These are phyloP conservation scores for Pardosa pseudoannulata DNA, from an alignment of 2,888 invertebrate genomes.

Conservation along the genomic window DNA sequence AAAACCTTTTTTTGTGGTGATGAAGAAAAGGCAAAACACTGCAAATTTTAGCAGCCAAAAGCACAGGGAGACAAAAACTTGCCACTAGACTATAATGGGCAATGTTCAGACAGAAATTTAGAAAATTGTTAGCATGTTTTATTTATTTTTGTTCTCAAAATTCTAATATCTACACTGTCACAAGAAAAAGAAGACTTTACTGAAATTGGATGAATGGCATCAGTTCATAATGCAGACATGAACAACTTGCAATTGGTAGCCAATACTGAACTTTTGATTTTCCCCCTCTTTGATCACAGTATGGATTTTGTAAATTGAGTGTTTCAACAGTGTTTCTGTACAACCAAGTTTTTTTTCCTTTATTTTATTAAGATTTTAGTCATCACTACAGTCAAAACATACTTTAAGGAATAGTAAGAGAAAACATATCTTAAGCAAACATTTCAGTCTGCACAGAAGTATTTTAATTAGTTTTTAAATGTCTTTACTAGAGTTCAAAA, in stretches of 20 bases:
- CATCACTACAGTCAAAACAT: not conserved
- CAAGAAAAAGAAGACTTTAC: constrained; percentile 1
- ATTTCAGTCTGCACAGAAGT: not conserved
- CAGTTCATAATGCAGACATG: not conserved
- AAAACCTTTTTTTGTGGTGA: constrained; percentile 1
- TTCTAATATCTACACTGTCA: constrained; percentile 20
- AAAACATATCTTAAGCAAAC: not conserved
- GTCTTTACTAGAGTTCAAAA: not conserved
- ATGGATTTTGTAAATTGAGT: not conserved
- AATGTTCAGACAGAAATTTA: constrained; percentile 1
- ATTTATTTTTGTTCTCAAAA: constrained; percentile 13
- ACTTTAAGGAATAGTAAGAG: not conserved
- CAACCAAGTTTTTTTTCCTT: not conserved
- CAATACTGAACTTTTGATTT: constrained; percentile 19
- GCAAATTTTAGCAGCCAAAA: constrained; percentile 16
- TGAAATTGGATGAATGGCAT: not conserved
- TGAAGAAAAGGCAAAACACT: not conserved
- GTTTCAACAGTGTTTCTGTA: not conserved
- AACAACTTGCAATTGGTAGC: not conserved
- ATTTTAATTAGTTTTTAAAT: not conserved
- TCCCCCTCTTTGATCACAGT: constrained; percentile 6
- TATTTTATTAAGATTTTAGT: not conserved
- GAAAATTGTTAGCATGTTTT: not conserved
- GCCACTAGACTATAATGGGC: not conserved
- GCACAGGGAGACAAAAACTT: constrained; percentile 7